Percentiles rank a stretch among this genome's conserved stretches.
Conservation (phyloP, 2,888 invertebrate species). For the Melanostoma mellinum region DNA sequence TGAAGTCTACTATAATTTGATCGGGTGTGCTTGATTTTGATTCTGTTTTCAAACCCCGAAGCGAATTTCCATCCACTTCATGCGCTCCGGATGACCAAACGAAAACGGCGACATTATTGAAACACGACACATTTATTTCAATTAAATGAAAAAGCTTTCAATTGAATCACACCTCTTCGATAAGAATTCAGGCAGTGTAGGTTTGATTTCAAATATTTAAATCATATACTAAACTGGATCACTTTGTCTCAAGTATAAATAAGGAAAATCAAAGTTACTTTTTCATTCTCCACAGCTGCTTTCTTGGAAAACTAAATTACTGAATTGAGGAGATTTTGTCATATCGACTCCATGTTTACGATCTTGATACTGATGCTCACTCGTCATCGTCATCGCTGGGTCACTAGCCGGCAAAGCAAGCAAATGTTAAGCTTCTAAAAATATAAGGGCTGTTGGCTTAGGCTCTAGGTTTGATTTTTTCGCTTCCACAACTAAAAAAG, state of each 20-base stretch:
- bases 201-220: conserved; percentile 11
- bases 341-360: conserved; percentile 81
- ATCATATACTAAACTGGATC: conserved; percentile 2
- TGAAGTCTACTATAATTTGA: too few species aligned
- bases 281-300: conserved; percentile 75
- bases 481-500: conserved; percentile 96
- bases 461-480: conserved; percentile 96
- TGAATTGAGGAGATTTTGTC: conserved; percentile 77
- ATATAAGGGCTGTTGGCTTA: conserved; percentile 94
- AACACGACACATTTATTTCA: too few species aligned
- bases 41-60: too few species aligned
- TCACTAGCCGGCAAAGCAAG: conserved; percentile 92
- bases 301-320: conserved; percentile 77
- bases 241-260: conserved; percentile 4
- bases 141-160: too few species aligned
- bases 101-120: too few species aligned
- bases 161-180: not conserved
- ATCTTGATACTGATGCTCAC: conserved; percentile 24
- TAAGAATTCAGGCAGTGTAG: not conserved
- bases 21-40: too few species aligned
- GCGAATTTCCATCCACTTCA: too few species aligned
- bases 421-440: conserved; percentile 96
- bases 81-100: too few species aligned
- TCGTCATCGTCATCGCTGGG: conserved; percentile 75
- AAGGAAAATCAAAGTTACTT: conserved; percentile 3